Percentiles rank a stretch among this genome's conserved stretches.
These are phyloP conservation scores for Venturia canescens DNA, from an alignment of 1,140 invertebrate species.

Conservation along the genomic window DNA sequence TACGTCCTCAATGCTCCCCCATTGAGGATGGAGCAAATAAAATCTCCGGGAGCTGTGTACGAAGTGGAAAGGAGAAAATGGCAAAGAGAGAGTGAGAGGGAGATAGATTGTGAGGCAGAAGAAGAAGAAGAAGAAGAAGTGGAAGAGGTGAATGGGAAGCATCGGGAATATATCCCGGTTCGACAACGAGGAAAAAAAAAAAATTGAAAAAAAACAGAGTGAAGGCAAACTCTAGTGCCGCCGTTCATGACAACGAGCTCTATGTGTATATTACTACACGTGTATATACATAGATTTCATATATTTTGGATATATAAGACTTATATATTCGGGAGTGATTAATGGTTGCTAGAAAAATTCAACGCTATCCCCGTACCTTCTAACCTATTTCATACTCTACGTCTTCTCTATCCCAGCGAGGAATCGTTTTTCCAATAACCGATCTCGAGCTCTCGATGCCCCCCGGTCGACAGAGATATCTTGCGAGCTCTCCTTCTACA, in stretches of 20 bases:
- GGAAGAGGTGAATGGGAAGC: not conserved
- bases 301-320: not conserved
- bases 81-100: not conserved
- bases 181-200: not conserved
- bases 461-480: conserved; percentile 14
- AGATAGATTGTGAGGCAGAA: too few relatives aligned
- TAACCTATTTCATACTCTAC: conserved; percentile 13
- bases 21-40: conserved; percentile 26
- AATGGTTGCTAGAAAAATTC: conserved; percentile 10
- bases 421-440: conserved; percentile 31
- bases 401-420: conserved; percentile 8
- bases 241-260: conserved; percentile 7
- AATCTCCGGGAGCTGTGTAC: conserved; percentile 2
- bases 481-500: not conserved
- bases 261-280: conserved; percentile 4
- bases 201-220: not conserved
- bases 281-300: conserved; percentile 1
- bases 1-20: not conserved
- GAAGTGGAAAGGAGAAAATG: conserved; percentile 21
- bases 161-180: conserved; percentile 20
- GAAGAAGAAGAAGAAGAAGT: not conserved
- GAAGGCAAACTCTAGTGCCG: conserved; percentile 7
- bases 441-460: conserved; percentile 16
- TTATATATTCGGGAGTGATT: conserved; percentile 6
- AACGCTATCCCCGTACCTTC: not conserved